Evolutionary conservation across 2,113 vertebrate species (phyloP).

Genomic region (Phalacrocorax carbo): DNA sequence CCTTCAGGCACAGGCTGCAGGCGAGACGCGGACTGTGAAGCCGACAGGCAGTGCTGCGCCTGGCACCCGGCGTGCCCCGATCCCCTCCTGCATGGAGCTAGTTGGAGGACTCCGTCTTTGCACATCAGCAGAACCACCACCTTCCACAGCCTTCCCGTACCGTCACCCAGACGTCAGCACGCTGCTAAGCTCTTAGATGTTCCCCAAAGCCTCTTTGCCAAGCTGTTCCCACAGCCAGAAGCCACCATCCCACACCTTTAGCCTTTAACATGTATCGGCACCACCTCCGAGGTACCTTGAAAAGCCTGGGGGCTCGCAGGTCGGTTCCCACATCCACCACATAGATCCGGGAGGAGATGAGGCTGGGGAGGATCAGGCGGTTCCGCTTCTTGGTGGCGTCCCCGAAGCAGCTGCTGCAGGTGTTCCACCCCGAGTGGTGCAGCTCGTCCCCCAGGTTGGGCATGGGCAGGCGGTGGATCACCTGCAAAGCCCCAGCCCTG

Average conservation of each 20-base stretch:
- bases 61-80: not conserved
- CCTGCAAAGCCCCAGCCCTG: constrained; percentile 59
- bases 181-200: not conserved
- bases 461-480: constrained; percentile 91
- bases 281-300: constrained; percentile 73
- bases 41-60: not conserved
- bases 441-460: constrained; percentile 87
- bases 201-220: not conserved
- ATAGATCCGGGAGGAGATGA: constrained; percentile 90
- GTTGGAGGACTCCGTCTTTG: not conserved
- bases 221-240: not conserved
- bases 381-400: constrained; percentile 78
- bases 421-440: constrained; percentile 91
- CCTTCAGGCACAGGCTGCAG: accelerated
- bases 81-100: not conserved
- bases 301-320: constrained; percentile 74
- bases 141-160: not conserved
- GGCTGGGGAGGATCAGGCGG: constrained; percentile 84
- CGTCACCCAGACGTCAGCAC: not conserved
- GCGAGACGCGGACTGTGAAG: not conserved
- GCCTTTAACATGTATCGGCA: accelerated
- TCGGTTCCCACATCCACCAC: constrained; percentile 83
- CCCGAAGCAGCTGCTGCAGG: constrained; percentile 90
- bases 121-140: not conserved
- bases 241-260: not conserved